A percentile compares a stretch with the other conserved stretches of the same genome.
Evolutionary conservation across 2,797 vertebrate genomes (phyloP).

Genomic region (Pygocentrus nattereri): DNA sequence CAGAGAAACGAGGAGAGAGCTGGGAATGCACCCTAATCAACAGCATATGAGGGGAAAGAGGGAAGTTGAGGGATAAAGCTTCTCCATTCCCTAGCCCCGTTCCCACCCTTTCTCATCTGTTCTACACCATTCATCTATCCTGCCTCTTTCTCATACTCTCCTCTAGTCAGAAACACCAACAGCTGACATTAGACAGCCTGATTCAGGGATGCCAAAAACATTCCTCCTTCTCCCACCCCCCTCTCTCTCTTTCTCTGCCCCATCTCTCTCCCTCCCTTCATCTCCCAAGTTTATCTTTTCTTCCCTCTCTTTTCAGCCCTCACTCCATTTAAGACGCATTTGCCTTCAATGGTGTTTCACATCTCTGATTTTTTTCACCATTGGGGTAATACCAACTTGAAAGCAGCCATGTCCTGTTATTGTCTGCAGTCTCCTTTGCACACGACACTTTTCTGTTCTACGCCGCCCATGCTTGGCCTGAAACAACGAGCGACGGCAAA

Average conservation of each 20-base stretch:
- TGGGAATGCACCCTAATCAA: conserved; percentile 46
- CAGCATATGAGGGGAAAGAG: conserved; percentile 53
- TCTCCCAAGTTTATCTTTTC: neutral
- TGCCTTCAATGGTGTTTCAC: neutral
- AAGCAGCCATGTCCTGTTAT: conserved; percentile 59
- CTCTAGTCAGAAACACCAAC: conserved; percentile 63
- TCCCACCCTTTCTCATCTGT: too few relatives aligned
- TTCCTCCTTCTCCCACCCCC: conserved; percentile 10
- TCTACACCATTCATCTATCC: conserved; percentile 59
- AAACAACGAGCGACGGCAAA: conserved; percentile 75
- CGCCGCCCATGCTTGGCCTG: conserved; percentile 42
- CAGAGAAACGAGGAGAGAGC: too few relatives aligned
- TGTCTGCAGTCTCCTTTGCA: conserved; percentile 68
- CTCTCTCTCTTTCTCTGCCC: too few relatives aligned
- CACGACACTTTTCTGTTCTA: conserved; percentile 63
- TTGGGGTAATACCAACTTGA: neutral
- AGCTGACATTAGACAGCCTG: conserved; percentile 72
- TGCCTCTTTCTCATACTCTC: conserved; percentile 60
- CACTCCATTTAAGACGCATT: neutral
- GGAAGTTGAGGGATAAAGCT: conserved; percentile 9
- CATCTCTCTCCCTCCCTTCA: neutral
- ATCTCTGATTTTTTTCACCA: conserved; percentile 30
- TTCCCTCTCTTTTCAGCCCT: neutral
- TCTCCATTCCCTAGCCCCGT: neutral
- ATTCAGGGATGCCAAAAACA: conserved; percentile 36